These are phyloP conservation scores for Empidonax alnorum DNA, from an alignment of 2,113 vertebrate genomes.

Conservation along the genomic window DNA sequence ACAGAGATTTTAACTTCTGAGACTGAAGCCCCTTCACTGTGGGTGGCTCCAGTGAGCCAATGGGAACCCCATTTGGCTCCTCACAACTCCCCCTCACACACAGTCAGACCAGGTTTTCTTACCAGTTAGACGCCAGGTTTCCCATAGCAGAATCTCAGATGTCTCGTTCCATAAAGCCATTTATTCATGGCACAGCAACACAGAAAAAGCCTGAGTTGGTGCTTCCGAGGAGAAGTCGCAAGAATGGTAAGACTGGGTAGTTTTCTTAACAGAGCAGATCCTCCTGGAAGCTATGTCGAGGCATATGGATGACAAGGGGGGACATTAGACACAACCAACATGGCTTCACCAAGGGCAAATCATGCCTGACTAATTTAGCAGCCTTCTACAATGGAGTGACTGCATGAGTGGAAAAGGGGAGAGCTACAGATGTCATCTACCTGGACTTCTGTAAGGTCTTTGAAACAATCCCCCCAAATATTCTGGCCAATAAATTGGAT, in stretches of 20 bases:
- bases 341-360: neutral
- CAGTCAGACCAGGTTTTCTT: neutral
- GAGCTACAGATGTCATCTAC: neutral
- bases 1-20: neutral
- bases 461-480: too few species aligned
- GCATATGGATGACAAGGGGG: neutral
- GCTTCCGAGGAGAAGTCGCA: neutral
- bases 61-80: neutral
- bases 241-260: neutral
- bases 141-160: neutral
- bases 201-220: neutral
- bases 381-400: neutral
- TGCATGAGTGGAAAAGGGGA: neutral
- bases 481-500: too few species aligned
- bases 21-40: neutral
- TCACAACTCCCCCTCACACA: neutral
- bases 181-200: neutral
- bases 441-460: neutral
- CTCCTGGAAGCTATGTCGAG: neutral
- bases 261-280: neutral
- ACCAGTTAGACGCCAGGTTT: neutral
- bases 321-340: neutral
- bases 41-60: neutral
- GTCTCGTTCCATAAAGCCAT: neutral
- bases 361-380: neutral